Percentiles rank a stretch among this genome's conserved stretches.
These are phyloP conservation scores for Hypsopygia costalis DNA, from an alignment of 2,888 invertebrate genomes.

Conservation along the genomic window DNA sequence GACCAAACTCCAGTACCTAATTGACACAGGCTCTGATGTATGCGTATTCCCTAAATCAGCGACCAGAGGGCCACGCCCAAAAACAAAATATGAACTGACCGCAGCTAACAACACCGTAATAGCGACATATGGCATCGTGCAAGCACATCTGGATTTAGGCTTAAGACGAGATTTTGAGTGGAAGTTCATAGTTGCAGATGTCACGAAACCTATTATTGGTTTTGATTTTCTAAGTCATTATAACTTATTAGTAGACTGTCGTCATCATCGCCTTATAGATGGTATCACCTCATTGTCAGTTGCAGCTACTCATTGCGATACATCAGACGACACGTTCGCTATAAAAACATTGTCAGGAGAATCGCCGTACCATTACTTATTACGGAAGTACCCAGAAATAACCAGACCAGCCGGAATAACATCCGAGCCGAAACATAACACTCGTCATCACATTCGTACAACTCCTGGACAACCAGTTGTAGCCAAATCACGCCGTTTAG, in stretches of 20 bases:
- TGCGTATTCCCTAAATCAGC: constrained; percentile 22
- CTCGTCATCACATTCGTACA: background rate
- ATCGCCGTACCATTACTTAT: constrained; percentile 10
- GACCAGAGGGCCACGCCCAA: constrained; percentile 8
- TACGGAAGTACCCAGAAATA: constrained; percentile 13
- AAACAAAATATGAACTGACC: constrained; percentile 23
- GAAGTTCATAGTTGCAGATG: constrained; percentile 36
- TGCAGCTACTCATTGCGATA: background rate
- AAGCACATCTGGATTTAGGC: constrained; percentile 13
- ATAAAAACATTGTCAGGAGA: constrained; percentile 6
- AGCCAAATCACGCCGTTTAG: constrained; percentile 15
- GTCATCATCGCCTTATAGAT: constrained; percentile 24
- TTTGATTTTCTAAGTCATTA: constrained; percentile 36
- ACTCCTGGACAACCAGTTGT: constrained; percentile 16
- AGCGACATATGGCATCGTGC: constrained; percentile 17
- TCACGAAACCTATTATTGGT: constrained; percentile 36
- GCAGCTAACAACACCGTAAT: constrained; percentile 38
- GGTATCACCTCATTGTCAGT: constrained; percentile 14
- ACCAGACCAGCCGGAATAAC: constrained; percentile 10
- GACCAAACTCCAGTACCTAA: constrained; percentile 12
- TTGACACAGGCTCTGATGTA: constrained; percentile 7
- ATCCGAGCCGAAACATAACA: background rate
- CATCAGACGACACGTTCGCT: background rate
- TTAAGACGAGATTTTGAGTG: constrained; percentile 25
- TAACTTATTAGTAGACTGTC: constrained; percentile 32